A percentile compares a stretch with the other conserved stretches of the same genome.
phyloP scores from a whole-genome alignment of 2,888 invertebrate genomes.

The Oscheius sp. region DNA sequence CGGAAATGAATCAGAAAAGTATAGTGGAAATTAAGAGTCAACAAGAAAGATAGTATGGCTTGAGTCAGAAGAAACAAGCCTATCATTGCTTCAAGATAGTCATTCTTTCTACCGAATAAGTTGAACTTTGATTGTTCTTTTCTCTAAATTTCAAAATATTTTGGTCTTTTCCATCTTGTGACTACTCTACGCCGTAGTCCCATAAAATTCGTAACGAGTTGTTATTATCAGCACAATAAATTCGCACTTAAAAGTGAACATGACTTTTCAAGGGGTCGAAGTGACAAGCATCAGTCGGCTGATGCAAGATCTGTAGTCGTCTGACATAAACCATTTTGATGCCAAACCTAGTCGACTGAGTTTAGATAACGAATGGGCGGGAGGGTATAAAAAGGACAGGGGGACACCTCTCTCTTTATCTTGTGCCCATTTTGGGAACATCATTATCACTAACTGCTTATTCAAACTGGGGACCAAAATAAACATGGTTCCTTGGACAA shows the following conservation, averaged over 20 bases:
- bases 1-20: not conserved
- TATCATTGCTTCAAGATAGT: no score
- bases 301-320: slow-evolving; percentile 15
- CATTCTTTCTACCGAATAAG: no score
- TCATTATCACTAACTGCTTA: not conserved
- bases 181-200: slow-evolving; percentile 22
- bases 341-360: not conserved
- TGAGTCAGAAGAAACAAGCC: no score
- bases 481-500: slow-evolving; percentile 24
- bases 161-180: not conserved
- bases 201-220: not conserved
- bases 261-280: not conserved
- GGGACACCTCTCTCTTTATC: not conserved
- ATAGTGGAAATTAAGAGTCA: not conserved
- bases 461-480: slow-evolving; percentile 7
- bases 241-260: slow-evolving; percentile 6
- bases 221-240: slow-evolving; percentile 5
- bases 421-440: not conserved
- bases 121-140: no score
- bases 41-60: no score
- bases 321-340: slow-evolving; percentile 20
- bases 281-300: slow-evolving; percentile 10
- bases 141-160: no score
- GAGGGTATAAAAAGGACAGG: not conserved
- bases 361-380: not conserved